These are phyloP conservation scores for Molossus molossus DNA, from an alignment of 2,797 vertebrate genomes.

Conservation along the genomic window DNA sequence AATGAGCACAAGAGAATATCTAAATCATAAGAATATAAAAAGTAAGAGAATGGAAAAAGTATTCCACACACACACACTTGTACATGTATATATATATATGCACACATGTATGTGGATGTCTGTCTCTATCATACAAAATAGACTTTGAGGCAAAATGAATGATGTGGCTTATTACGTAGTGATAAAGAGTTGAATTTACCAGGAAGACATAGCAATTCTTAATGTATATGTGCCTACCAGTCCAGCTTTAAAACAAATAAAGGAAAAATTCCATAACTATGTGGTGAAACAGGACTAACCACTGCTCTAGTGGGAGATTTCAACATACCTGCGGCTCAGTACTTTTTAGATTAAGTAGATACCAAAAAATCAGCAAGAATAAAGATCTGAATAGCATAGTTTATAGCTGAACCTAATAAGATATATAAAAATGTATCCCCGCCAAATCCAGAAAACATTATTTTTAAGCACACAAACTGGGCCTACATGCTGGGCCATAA, in stretches of 20 bases:
- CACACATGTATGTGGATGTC: not conserved
- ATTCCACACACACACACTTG: not conserved
- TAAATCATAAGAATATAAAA: not conserved
- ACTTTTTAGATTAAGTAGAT: not conserved
- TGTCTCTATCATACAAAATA: not conserved
- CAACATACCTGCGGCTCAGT: not conserved
- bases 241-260: not conserved
- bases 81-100: not conserved
- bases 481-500: not conserved
- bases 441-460: no score
- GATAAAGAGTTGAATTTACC: not conserved
- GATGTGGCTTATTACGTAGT: not conserved
- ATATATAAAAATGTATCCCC: no score
- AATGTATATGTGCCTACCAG: not conserved
- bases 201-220: constrained; percentile 43
- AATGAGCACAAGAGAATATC: not conserved
- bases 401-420: not conserved
- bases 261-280: not conserved
- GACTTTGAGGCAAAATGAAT: constrained; percentile 22
- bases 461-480: no score
- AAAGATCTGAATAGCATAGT: not conserved
- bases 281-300: not conserved
- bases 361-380: not conserved
- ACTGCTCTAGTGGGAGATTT: not conserved
- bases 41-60: not conserved